Base-by-base conservation (phyloP, 1,140 invertebrate species). In the Atta cephalotes region DNA sequence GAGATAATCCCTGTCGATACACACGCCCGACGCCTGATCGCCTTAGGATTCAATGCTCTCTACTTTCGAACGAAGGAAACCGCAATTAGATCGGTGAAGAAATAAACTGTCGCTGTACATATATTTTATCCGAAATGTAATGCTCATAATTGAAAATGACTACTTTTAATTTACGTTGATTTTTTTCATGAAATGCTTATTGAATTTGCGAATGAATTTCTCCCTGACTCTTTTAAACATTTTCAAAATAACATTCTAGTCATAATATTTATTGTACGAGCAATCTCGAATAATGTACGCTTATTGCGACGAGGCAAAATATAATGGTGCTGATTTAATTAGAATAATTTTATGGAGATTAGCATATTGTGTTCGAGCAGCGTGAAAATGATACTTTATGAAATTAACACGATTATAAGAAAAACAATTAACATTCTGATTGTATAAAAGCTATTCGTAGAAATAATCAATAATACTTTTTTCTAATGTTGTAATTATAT, bases 1-100 rank as follows among this genome's bases (percentile, higher is more conserved):
- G 72, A 77, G 80, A 90, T 87, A 91, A 89, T 89, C 79, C 70
- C 21, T 76, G 18, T 63, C 88, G 78, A 84, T 71, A 86, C 70
- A 78, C 53, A 82, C 49, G 21, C 21, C 21, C 72, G 63, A 88
- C 62, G 79, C 45, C 56, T 74, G 79, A 88, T 91, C 84, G 84
- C 80, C 78, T 87, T 80, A 60, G 74, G 79, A 87, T 82, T 82
- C 81, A 60, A 56, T 66, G 68, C 77, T 68, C 18, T n/a, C 72
- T 74, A 63, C 3, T 21, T 39, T 25, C 51, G 79, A 77, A 84
- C 18, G 51, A 58, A 63, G 45, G 18, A 56, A 60, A 28, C 65
- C 45, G 28, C 70, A 71, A 88, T 86, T 63, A 68, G 25, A 7
- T 51, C 56, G 14, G 16, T 35, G 39, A 31, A 72, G 68, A 35